Conservation (phyloP, 2,888 invertebrate genomes). For the Gymnoscelis rufifasciata region DNA sequence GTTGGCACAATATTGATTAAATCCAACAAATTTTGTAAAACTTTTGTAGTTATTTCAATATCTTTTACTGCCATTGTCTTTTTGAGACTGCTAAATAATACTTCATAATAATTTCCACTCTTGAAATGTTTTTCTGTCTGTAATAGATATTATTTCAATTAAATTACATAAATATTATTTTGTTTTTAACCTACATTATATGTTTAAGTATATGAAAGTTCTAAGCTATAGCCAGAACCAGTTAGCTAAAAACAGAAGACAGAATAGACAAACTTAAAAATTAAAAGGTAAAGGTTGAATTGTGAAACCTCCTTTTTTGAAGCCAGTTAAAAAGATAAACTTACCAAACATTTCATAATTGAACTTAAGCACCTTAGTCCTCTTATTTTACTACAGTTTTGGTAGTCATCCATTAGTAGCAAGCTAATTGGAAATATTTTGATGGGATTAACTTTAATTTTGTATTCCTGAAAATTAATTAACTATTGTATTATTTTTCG, state of each 20-base stretch:
- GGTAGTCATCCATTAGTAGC: conserved; percentile 58
- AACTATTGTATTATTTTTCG: too few species aligned
- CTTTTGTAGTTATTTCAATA: conserved; percentile 45
- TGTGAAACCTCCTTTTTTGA: too few species aligned
- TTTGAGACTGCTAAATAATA: conserved; percentile 51
- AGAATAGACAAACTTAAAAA: too few species aligned
- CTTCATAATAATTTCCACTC: conserved; percentile 65
- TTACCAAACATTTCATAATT: conserved; percentile 55
- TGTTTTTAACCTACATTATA: too few species aligned
- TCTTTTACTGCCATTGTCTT: conserved; percentile 50
- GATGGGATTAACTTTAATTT: conserved; percentile 42
- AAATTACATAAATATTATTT: too few species aligned
- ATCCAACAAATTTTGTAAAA: conserved; percentile 43
- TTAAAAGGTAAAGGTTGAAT: too few species aligned
- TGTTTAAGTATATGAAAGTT: too few species aligned
- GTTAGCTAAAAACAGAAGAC: too few species aligned
- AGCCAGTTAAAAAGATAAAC: conserved; percentile 30
- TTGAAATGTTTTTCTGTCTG: conserved; percentile 43
- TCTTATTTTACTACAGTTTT: conserved; percentile 48
- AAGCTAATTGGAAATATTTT: conserved; percentile 53
- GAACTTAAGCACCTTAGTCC: conserved; percentile 51
- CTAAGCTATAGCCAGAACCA: too few species aligned
- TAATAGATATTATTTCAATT: too few species aligned
- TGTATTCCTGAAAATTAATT: conserved; percentile 47
- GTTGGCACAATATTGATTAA: conserved; percentile 46